phyloP scores from a whole-genome alignment of 2,113 vertebrate species.

The Symphodus melops region DNA sequence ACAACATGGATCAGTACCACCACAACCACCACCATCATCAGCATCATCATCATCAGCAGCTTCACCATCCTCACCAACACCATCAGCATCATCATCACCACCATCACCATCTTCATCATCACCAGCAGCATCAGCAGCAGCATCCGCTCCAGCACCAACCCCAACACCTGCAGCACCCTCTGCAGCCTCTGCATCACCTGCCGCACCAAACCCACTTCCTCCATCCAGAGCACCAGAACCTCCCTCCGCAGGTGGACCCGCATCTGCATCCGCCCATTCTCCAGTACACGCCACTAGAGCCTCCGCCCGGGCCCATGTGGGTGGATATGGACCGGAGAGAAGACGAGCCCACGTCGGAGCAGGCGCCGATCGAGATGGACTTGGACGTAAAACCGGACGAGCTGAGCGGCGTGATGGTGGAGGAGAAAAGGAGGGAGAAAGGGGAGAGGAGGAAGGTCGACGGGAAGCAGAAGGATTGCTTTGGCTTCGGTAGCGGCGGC shows the following conservation, averaged over 20 bases:
- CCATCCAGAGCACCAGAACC: constrained; percentile 50
- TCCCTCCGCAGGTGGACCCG: constrained; percentile 43
- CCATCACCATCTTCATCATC: constrained; percentile 3
- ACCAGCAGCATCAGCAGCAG: constrained; percentile 60
- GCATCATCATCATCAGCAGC: constrained; percentile 7
- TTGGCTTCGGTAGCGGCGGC: constrained; percentile 41
- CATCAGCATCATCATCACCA: not conserved
- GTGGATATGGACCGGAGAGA: constrained; percentile 49
- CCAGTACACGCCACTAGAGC: constrained; percentile 72
- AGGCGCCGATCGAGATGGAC: constrained; percentile 41
- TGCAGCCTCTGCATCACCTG: constrained; percentile 66
- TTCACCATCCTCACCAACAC: not conserved
- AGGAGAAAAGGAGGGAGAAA: constrained; percentile 45
- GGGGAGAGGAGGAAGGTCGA: constrained; percentile 46
- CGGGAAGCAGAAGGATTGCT: constrained; percentile 63
- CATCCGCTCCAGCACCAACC: constrained; percentile 70
- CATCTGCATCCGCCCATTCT: constrained; percentile 68
- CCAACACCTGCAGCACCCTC: constrained; percentile 36
- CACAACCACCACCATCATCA: constrained; percentile 65
- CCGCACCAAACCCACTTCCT: constrained; percentile 54
- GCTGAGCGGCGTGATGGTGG: constrained; percentile 17
- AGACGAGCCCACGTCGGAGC: constrained; percentile 17
- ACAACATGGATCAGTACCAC: constrained; percentile 66
- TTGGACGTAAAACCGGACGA: not conserved
- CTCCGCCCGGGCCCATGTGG: constrained; percentile 54